Base-by-base conservation (phyloP, 2,888 invertebrate genomes). In the Chrysotoxum bicinctum region DNA sequence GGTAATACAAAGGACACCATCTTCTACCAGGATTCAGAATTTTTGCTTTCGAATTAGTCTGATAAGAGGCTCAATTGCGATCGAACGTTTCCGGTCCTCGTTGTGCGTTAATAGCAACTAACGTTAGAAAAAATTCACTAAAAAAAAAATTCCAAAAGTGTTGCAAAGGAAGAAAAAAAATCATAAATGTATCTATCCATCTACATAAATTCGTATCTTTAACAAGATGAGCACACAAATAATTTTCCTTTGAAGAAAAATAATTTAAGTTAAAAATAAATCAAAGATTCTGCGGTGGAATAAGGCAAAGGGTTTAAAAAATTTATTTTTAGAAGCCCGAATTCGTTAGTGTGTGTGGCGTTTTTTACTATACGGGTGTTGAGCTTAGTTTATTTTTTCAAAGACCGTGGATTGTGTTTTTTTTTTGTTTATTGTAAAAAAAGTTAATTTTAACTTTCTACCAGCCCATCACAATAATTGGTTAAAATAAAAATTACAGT, bases 1-100 rank as follows among this genome's bases (percentile, higher is more conserved):
- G 70, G 56, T 66, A 80, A 74, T 45, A 58, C 40, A 56, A 75
- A 52, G 8, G 74, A 80, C 80, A 72, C 21, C 75, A 32, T 30
- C 75, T 80, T 77, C 75, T 54, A 37, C 83, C 83, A 83, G 83
- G 75, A 84, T 35, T 84, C 54, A 37, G 40, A 48, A 81, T 62
- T 81, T 43, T 73, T 81, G 81, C 73, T 81, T 69, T 64, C 66
- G 45, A 85, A n/a, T 58, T 74, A 87, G 87, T 87, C 84, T 87
- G 80, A 84, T 87, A 80, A 87, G 87, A 80, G 87, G 80, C 87
- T 87, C 87, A 84, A 87, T 80, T 80, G 84, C 79, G 87, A 80
- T 80, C 83, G 87, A 84, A 87, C 84, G 87, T 87, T 87, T 84
- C 80, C 87, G 80, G 87, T 77, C 77, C 73, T 84, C 75, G 69